phyloP scores from a whole-genome alignment of 2,888 invertebrate species.

The Hydraecia micacea region DNA sequence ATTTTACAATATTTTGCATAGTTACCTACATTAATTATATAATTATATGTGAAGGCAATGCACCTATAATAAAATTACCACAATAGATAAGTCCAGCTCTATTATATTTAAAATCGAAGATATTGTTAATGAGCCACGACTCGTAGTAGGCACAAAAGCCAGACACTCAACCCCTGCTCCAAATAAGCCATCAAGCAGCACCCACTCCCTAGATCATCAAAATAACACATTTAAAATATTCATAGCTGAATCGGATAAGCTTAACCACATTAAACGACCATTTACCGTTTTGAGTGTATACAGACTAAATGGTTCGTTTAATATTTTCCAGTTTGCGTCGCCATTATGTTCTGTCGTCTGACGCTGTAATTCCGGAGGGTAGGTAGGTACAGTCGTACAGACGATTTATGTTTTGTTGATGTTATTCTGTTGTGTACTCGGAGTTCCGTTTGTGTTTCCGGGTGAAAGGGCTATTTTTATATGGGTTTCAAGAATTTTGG shows the following conservation, averaged over 20 bases:
- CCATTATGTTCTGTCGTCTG: slow-evolving; percentile 50
- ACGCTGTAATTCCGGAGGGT: slow-evolving; percentile 46
- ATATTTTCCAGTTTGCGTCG: slow-evolving; percentile 59
- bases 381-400: slow-evolving; percentile 2
- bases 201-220: slow-evolving; percentile 38
- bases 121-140: too few species aligned
- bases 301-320: slow-evolving; percentile 65
- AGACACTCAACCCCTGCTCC: background rate
- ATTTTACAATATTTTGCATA: too few species aligned
- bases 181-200: slow-evolving; percentile 6
- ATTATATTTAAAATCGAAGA: too few species aligned
- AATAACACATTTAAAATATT: slow-evolving; percentile 68
- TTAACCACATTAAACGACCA: slow-evolving; percentile 66
- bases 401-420: slow-evolving; percentile 62
- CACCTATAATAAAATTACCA: too few species aligned
- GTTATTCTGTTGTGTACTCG: slow-evolving; percentile 39
- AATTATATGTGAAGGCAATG: too few species aligned
- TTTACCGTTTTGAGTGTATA: slow-evolving; percentile 59
- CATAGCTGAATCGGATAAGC: slow-evolving; percentile 62
- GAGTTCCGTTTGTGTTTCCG: slow-evolving; percentile 43
- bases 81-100: too few species aligned
- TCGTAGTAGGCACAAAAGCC: background rate
- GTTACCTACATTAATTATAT: too few species aligned
- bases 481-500: slow-evolving; percentile 40
- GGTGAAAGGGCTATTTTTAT: slow-evolving; percentile 47